Evolutionary conservation across 2,113 vertebrate genomes (phyloP).

Genomic region (Camarhynchus parvulus): DNA sequence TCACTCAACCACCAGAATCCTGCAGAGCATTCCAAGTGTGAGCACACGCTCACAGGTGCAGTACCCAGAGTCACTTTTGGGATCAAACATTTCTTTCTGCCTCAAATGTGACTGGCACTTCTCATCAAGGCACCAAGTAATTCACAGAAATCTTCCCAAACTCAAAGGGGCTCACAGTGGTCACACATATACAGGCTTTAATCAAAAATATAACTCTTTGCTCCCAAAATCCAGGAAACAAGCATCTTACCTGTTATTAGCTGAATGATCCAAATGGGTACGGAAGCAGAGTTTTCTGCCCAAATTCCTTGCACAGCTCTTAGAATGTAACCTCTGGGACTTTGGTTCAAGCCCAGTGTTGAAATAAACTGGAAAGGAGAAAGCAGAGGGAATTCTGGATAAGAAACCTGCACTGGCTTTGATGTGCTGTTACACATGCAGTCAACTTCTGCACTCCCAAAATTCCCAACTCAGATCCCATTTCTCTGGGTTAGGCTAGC

Average conservation of each 20-base stretch:
- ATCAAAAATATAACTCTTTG: background rate
- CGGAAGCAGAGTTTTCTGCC: background rate
- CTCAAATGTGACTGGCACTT: background rate
- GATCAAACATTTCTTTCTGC: background rate
- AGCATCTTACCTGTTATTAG: background rate
- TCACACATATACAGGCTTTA: background rate
- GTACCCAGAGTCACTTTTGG: background rate
- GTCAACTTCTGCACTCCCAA: background rate
- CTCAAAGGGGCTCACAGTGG: background rate
- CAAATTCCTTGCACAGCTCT: background rate
- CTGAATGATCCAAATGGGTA: background rate
- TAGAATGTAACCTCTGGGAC: background rate
- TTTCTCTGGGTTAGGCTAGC: background rate
- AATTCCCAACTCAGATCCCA: background rate
- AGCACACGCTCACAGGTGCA: rapidly evolving
- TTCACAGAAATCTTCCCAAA: background rate
- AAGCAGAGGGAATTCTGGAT: background rate
- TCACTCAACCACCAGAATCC: background rate
- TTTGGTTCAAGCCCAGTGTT: background rate
- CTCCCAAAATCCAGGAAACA: rapidly evolving
- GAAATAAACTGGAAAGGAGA: background rate
- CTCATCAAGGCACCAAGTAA: no score
- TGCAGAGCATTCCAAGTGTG: rapidly evolving
- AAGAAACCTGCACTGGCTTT: background rate
- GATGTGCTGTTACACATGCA: background rate